Conservation (phyloP, 2,113 vertebrate genomes). For the Oryzias javanicus region DNA sequence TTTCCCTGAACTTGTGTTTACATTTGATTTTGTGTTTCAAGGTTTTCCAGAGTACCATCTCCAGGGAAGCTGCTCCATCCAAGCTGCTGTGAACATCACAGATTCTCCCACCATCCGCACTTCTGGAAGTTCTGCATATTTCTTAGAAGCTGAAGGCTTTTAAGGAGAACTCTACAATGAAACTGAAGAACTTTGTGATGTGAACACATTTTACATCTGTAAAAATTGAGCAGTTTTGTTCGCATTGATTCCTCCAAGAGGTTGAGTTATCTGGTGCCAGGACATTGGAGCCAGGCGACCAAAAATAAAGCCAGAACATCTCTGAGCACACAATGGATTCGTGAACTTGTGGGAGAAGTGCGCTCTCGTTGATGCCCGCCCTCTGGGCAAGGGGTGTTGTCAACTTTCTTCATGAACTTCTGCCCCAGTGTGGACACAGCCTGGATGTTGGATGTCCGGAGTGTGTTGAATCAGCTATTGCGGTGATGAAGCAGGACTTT, state of each 20-base stretch:
- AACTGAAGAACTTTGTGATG: neutral
- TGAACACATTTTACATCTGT: slow-evolving; percentile 10
- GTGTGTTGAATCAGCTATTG: slow-evolving; percentile 49
- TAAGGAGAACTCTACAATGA: neutral
- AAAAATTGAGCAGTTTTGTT: neutral
- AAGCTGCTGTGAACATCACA: too few species aligned
- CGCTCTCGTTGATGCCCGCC: slow-evolving; percentile 43
- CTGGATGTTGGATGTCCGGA: slow-evolving; percentile 52
- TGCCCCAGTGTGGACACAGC: slow-evolving; percentile 24
- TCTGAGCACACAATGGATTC: neutral
- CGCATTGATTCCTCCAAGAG: neutral
- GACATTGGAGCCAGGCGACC: neutral
- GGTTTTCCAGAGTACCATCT: too few species aligned
- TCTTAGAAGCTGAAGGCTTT: slow-evolving; percentile 3
- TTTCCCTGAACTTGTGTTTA: too few species aligned
- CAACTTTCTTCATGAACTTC: slow-evolving; percentile 36
- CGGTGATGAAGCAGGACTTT: slow-evolving; percentile 85
- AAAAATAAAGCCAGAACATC: neutral
- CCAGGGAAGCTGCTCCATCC: too few species aligned
- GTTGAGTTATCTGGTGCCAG: neutral
- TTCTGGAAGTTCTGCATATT: slow-evolving; percentile 11
- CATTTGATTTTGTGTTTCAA: too few species aligned
- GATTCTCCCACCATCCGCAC: too few species aligned
- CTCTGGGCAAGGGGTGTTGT: slow-evolving; percentile 20
- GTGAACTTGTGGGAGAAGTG: slow-evolving; percentile 14